These are phyloP conservation scores for Clamator glandarius DNA, from an alignment of 2,797 vertebrate species.

Conservation along the genomic window DNA sequence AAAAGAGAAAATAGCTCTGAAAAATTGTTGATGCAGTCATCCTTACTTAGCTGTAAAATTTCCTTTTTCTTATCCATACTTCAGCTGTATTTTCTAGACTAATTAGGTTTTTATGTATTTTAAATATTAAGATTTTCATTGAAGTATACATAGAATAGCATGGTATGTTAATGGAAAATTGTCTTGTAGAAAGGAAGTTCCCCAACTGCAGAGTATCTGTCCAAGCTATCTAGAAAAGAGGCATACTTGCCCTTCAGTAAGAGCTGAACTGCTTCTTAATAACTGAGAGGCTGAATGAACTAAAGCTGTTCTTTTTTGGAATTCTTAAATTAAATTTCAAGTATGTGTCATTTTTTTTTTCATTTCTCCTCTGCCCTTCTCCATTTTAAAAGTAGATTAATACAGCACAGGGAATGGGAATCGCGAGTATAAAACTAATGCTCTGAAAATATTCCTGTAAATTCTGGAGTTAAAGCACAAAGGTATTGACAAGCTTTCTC, in stretches of 20 bases:
- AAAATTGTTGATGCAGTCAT: background rate
- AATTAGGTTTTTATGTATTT: background rate
- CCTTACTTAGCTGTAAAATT: background rate
- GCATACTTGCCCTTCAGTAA: background rate
- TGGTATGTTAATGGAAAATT: background rate
- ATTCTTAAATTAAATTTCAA: background rate
- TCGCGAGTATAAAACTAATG: background rate
- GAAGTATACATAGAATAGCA: background rate
- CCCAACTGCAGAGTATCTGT: background rate
- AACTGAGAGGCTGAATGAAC: background rate
- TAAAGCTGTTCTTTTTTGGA: background rate
- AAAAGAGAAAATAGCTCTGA: background rate
- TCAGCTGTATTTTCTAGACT: background rate
- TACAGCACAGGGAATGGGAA: background rate
- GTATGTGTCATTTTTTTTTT: background rate
- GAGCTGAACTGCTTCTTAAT: background rate
- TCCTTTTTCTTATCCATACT: background rate
- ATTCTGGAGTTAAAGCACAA: background rate
- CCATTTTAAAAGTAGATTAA: background rate
- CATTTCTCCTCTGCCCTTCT: background rate
- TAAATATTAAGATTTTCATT: background rate
- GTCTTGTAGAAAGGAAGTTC: background rate
- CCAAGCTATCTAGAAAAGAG: background rate
- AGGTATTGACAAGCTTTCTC: background rate
- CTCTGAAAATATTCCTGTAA: background rate